Conservation (phyloP, 1,140 invertebrate species). For the Nasonia giraulti region DNA sequence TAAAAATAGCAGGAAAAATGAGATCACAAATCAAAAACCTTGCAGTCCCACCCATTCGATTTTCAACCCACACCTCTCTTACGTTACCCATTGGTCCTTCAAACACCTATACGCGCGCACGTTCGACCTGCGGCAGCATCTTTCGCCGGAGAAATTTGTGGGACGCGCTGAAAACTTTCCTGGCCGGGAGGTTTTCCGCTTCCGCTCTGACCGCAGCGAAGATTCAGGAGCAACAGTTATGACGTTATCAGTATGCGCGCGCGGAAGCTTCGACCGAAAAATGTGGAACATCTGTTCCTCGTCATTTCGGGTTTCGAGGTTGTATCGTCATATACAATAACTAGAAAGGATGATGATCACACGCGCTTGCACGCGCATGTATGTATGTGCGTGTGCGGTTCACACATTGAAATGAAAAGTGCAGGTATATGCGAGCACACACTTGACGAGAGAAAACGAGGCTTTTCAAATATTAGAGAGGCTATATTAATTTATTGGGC, state of each 20-base stretch:
- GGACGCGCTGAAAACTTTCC: slow-evolving; percentile 10
- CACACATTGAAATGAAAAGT: too few species aligned
- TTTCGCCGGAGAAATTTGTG: slow-evolving; percentile 11
- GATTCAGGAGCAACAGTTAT: background rate
- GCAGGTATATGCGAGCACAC: too few species aligned
- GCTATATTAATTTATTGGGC: background rate
- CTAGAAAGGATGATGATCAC: too few species aligned
- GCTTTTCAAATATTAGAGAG: slow-evolving; percentile 42
- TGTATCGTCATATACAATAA: too few species aligned
- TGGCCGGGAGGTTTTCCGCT: background rate
- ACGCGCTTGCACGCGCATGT: too few species aligned
- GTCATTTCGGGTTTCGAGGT: too few species aligned
- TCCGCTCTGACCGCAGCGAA: background rate
- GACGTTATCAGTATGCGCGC: background rate
- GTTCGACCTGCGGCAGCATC: slow-evolving; percentile 9
- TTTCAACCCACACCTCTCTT: background rate
- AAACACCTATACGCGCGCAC: background rate
- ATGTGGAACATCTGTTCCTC: background rate
- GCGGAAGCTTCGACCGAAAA: background rate
- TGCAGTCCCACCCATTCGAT: too few species aligned
- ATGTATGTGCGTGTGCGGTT: too few species aligned
- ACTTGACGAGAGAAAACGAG: too few species aligned
- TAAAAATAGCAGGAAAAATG: background rate
- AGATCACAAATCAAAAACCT: background rate
- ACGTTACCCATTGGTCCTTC: background rate